Base-by-base conservation (phyloP, 2,113 vertebrate species). In the Zosterops japonicus region DNA sequence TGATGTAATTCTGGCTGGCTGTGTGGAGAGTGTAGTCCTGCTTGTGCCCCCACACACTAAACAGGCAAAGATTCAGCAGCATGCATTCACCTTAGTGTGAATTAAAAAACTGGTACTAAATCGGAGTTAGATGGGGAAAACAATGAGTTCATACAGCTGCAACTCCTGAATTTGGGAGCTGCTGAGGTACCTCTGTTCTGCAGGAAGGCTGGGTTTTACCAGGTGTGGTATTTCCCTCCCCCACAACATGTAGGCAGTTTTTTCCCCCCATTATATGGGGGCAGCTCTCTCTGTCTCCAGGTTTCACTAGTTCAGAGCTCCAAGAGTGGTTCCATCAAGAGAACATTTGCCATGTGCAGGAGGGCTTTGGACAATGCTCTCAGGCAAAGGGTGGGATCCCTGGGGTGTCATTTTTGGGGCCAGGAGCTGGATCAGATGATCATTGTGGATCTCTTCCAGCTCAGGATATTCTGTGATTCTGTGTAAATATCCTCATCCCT, bases 101-200 rank as follows among this genome's bases (percentile, higher is more conserved):
- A 39, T 67, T 70, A 25, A 52, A 83, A 42, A 10, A 12, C 6
- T 25, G 17, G 7, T 61, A 25, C 39, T 49, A 25, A 36, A n/a
- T 33, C 25, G 0, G 8, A 4, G 6, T n/a, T 79, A 29, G 5
- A 21, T 27, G 27, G 8, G 11, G 27, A 67, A 87, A 71, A 5
- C 10, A 31, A 69, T 27, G 33, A 28, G 25, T 36, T 76, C 14
- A 4, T 76, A 35, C 25, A 67, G n/a, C 23, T 55, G 21, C 39
- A 63, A 0, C 9, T 76, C 13, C 24, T 60, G 36, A 5, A 13
- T 13, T 42, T 0, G 4, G 44, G 63, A 63, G 39, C 21, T 86
- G 29, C 35, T 41, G 44, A 83, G 57, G 11, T 27, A 50, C 12
- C 24, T 87, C 39, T 64, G 29, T 68, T 36, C 14, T 64, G 9